Evolutionary conservation across 53 echinoderm and acorn worm species (phyloP).

Genomic region (Paracentrotus lividus): DNA sequence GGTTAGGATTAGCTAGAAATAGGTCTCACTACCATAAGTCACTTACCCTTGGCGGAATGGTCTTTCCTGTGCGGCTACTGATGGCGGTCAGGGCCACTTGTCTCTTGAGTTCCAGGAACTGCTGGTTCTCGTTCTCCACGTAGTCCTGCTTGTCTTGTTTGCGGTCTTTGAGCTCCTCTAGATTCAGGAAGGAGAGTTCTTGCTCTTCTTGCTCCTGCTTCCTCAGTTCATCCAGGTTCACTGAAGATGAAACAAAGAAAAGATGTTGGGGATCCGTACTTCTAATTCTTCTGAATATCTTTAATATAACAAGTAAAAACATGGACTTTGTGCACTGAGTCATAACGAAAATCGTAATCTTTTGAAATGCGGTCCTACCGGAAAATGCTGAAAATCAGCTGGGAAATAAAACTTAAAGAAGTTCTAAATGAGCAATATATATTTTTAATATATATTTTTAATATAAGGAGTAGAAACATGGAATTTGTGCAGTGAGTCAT

Average conservation of each 20-base stretch:
- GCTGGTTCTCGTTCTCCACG: constrained; percentile 77
- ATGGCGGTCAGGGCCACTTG: constrained; percentile 90
- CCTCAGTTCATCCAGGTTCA: constrained; percentile 95
- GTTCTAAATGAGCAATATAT: too few relatives aligned
- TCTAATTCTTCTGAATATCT: neutral
- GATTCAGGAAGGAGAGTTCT: constrained; percentile 77
- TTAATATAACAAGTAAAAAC: too few relatives aligned
- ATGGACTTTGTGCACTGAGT: too few relatives aligned
- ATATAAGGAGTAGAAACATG: too few relatives aligned
- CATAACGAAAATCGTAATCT: too few relatives aligned
- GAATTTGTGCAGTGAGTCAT: too few relatives aligned
- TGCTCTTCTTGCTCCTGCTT: constrained; percentile 86
- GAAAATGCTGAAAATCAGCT: too few relatives aligned
- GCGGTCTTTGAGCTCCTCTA: constrained; percentile 90
- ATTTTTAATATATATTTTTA: too few relatives aligned
- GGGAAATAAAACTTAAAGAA: too few relatives aligned
- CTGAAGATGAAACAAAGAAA: constrained; percentile 64
- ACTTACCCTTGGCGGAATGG: constrained; percentile 84
- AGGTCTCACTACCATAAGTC: neutral
- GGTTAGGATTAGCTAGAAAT: too few relatives aligned
- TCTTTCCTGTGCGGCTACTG: constrained; percentile 91
- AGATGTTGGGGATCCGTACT: neutral
- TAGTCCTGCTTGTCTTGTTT: constrained; percentile 86
- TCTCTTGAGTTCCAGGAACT: constrained; percentile 87
- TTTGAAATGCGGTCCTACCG: too few relatives aligned